phyloP scores from a whole-genome alignment of 2,797 vertebrate genomes.

The Meriones psammophilus region DNA sequence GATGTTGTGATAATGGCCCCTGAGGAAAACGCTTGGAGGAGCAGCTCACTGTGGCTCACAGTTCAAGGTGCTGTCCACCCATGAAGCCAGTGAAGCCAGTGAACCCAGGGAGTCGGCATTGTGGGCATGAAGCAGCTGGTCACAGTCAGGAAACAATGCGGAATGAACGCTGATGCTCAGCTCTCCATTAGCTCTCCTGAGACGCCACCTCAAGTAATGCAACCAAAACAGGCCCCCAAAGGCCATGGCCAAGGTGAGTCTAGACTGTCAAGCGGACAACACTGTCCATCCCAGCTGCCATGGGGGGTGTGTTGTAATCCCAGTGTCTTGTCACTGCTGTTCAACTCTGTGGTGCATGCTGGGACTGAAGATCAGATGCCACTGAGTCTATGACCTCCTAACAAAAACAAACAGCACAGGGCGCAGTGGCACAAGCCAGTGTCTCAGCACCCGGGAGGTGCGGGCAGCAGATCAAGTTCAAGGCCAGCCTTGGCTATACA shows the following conservation, averaged over 20 bases:
- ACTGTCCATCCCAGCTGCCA: not conserved
- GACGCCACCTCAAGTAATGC: not conserved
- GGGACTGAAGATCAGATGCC: not conserved
- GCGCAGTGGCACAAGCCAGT: not conserved
- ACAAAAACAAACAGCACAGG: not conserved
- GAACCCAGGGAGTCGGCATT: too few relatives aligned
- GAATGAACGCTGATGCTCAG: not conserved
- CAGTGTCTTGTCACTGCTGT: fast-evolving
- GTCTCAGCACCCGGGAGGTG: not conserved
- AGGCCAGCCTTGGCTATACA: not conserved
- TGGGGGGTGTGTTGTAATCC: not conserved
- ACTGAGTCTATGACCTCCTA: not conserved
- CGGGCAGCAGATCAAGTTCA: not conserved
- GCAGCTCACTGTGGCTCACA: not conserved
- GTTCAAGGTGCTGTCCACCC: not conserved
- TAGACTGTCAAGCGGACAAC: not conserved
- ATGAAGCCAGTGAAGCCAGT: not conserved
- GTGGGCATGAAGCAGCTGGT: not conserved
- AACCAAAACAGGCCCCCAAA: not conserved
- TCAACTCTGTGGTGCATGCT: not conserved
- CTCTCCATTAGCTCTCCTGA: too few relatives aligned
- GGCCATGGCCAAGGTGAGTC: not conserved
- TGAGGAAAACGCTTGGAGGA: not conserved
- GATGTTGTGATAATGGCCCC: not conserved
- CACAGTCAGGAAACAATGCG: not conserved